Conservation (phyloP, 2,888 invertebrate genomes). For the Vanessa cardui region DNA sequence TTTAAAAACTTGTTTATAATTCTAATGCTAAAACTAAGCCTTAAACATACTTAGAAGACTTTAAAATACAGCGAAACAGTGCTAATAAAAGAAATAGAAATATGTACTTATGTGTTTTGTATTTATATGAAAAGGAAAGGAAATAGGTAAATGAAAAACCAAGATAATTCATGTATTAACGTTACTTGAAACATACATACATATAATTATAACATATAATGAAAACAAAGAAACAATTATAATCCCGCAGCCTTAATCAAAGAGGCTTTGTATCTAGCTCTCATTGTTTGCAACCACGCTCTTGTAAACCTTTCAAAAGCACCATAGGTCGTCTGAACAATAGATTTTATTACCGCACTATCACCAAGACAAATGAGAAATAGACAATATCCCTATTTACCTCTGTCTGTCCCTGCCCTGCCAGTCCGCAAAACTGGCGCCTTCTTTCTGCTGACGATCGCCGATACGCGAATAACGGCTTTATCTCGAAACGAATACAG, state of each 20-base stretch:
- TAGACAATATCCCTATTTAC: slow-evolving; percentile 76
- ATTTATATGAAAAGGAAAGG: no score
- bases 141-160: no score
- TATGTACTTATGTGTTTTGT: no score
- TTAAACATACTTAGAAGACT: no score
- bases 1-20: no score
- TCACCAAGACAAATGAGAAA: slow-evolving; percentile 79
- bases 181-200: not conserved
- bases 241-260: slow-evolving; percentile 43
- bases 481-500: slow-evolving; percentile 53
- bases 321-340: slow-evolving; percentile 54
- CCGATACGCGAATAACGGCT: slow-evolving; percentile 53
- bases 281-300: slow-evolving; percentile 48
- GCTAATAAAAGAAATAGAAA: no score
- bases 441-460: slow-evolving; percentile 64
- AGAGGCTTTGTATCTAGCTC: slow-evolving; percentile 42
- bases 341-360: slow-evolving; percentile 71
- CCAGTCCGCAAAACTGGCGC: slow-evolving; percentile 69
- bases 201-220: slow-evolving; percentile 13
- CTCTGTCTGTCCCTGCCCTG: slow-evolving; percentile 60
- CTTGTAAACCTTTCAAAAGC: slow-evolving; percentile 44
- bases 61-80: no score
- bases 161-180: not conserved
- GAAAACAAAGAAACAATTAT: slow-evolving; percentile 27
- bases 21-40: no score